Percentiles rank a stretch among this genome's conserved stretches.
phyloP scores from a whole-genome alignment of 2,797 vertebrate species.

The Danio jaintianensis region DNA sequence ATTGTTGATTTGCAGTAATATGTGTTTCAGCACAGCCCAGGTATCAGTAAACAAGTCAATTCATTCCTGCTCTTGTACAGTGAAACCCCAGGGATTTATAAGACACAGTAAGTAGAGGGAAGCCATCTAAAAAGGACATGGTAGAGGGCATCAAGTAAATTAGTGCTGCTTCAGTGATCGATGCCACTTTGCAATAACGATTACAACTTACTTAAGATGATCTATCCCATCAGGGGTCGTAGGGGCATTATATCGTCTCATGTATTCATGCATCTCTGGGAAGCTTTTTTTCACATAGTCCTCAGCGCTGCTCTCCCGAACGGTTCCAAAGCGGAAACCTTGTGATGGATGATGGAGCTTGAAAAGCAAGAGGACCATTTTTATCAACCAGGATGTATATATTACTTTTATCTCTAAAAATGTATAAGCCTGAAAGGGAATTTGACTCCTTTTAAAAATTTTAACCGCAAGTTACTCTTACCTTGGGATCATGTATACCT shows the following conservation, averaged over 20 bases:
- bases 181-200: conserved; percentile 9
- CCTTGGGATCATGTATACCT: conserved; percentile 99
- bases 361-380: conserved; percentile 47
- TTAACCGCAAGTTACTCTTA: conserved; percentile 64
- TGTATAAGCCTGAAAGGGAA: background rate
- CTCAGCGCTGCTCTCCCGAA: conserved; percentile 95
- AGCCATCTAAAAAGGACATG: conserved; percentile 22
- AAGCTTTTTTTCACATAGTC: conserved; percentile 98
- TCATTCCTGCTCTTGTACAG: background rate
- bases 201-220: conserved; percentile 87
- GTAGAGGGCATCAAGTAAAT: conserved; percentile 27
- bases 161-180: conserved; percentile 24
- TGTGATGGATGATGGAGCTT: conserved; percentile 98
- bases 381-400: conserved; percentile 27
- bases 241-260: conserved; percentile 95
- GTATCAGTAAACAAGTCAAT: background rate
- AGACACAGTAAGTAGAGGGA: background rate
- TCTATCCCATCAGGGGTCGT: conserved; percentile 91
- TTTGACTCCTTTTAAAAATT: conserved; percentile 9
- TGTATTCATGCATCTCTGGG: conserved; percentile 98
- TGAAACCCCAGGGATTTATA: background rate
- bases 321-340: conserved; percentile 96
- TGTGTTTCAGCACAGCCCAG: background rate
- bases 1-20: background rate
- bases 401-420: background rate